Base-by-base conservation (phyloP, 2,888 invertebrate species). In the Cheilosia vulpina region DNA sequence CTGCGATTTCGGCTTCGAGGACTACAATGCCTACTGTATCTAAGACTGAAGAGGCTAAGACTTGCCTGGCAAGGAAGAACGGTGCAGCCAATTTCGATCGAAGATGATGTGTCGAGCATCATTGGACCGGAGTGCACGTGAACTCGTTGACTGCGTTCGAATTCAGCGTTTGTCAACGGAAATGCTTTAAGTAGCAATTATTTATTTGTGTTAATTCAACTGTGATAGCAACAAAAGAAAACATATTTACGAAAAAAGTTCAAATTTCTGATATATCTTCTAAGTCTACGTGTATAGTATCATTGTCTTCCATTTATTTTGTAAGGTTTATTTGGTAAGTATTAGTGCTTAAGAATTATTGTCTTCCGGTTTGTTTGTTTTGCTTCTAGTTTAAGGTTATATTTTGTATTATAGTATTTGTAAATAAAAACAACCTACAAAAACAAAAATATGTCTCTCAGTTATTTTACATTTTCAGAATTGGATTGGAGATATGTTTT, bases 331-430 rank as follows among this genome's bases (percentile, higher is more conserved):
- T 38, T 11, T 13, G 13, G 52, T 85, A 79, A 80, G 69, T 71
- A 57, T 68, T 87, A 87, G 72, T 83, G 87, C 88, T 76, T 88
- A 88, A 88, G 79, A 47, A 87, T 87, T 81, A 87, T 87, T 89
- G 89, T 89, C 89, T 89, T 89, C 89, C 88, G 89, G 89, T 89
- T 88, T 89, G 89, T 89, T 89, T 89, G 89, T 89, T 89, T 85
- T 85, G 85, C 85, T 81, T 81, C 85, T 85, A 85, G 76, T 62
- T 85, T 76, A 85, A 80, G 72, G 15, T 15, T 71, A 57, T 41
- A 57, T n/a, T 57, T 71, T 62, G 45, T 43, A 72, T 52, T 24
- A 55, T 77, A 72, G 60, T 34, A 15, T 34, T 50, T 85, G 80
- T 85, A 85, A 85, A 85, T 85, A 85, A 80, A 84, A 69, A 69